Base-by-base conservation (phyloP, 2,797 vertebrate genomes). In the Cyprinodon diabolis region DNA sequence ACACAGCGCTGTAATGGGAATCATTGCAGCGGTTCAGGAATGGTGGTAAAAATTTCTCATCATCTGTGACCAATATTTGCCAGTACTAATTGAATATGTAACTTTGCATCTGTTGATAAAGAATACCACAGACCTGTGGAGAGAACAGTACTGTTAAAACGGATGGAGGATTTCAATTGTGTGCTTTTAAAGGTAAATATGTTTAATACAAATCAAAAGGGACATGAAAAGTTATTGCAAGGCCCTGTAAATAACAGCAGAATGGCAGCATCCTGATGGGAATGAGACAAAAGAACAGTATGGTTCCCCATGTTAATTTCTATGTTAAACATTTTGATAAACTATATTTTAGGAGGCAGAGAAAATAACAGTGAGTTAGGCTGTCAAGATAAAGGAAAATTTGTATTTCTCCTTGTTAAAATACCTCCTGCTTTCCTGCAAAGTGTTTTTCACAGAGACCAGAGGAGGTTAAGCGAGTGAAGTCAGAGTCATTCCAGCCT, bases 401-500 rank as follows among this genome's bases (percentile, higher is more conserved):
- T 19, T 58, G 52, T 68, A 62, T 66, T 72, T 5, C 17, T 69
- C 69, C 72, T 74, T 62, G 68, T 73, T 69, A 62, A 84, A 80
- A 73, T 62, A 47, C 78, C 54, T 76, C 65, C 55, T 23, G 67
- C 37, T 74, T 68, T 67, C 69, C 54, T 54, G 63, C 63, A 78
- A 65, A 76, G 37, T 72, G 83, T 79, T 84, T 74, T 23, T 75
- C 55, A 63, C 79, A 76, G 7, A 80, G 72, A 77, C 14, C 23
- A 54, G 80, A 75, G 48, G 73, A 80, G 81, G 81, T 57, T 68
- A 58, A 57, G 47, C 74, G 76, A 91, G 84, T 83, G 68, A 78
- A 83, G 82, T 84, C 84, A 83, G 91, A 93, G 87, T 91, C 86
- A 89, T 83, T 54, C 70, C 72, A 83, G n/a, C 37, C 55, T 79